Evolutionary conservation across 2,113 vertebrate species (phyloP).

Genomic region (Numenius arquata): DNA sequence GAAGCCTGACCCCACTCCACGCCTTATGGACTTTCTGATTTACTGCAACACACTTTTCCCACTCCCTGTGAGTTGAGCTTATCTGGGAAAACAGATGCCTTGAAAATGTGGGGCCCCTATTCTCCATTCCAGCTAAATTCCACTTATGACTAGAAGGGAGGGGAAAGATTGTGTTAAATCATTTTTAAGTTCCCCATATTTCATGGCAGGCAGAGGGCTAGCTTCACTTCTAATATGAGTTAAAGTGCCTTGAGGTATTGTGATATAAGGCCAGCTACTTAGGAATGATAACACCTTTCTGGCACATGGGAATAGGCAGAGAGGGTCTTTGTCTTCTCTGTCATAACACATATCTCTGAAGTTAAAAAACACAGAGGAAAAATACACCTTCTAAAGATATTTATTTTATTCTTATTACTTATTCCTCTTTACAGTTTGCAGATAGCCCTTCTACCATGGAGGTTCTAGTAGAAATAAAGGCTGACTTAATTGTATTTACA

Average conservation of each 20-base stretch:
- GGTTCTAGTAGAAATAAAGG: background rate
- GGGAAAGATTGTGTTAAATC: background rate
- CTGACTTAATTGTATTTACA: background rate
- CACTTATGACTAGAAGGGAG: background rate
- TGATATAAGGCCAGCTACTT: background rate
- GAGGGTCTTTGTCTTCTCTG: background rate
- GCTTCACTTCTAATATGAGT: background rate
- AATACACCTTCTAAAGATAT: background rate
- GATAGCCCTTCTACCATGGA: background rate
- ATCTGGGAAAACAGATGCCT: background rate
- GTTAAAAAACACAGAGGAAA: background rate
- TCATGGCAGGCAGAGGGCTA: background rate
- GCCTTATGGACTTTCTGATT: background rate
- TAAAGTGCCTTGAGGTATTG: background rate
- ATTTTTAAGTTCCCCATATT: background rate
- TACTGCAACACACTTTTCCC: background rate
- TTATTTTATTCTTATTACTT: background rate
- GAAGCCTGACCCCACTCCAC: background rate
- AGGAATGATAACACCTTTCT: background rate
- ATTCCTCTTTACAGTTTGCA: background rate
- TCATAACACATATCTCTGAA: background rate
- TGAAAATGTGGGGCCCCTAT: background rate
- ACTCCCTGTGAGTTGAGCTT: background rate
- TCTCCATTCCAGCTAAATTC: slow-evolving; percentile 13
- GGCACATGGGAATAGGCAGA: background rate